Evolutionary conservation across 2,113 vertebrate species (phyloP), one percentile per base, ranked within the genome.

Genomic region (Tyrannus savana): DNA sequence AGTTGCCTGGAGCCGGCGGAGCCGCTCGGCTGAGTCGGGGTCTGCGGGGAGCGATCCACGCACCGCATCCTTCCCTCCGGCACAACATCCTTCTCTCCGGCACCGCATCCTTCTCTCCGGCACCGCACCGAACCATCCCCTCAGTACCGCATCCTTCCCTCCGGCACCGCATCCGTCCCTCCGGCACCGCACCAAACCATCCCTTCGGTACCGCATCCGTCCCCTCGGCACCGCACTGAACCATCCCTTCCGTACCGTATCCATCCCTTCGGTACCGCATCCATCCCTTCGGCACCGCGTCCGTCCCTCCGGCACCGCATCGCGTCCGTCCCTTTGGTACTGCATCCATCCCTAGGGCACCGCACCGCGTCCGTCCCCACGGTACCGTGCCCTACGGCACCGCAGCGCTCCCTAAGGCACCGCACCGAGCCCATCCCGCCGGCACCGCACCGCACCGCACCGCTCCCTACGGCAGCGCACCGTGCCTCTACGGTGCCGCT

Each of bases 1-100:
- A 97, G 85, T 93, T 94, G 92, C 88, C 89, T 23, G 69, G 66
- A 79, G 87, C 74, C 89, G 44, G 89, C 64, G 37, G 83, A 31
- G 87, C 6, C 2, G 24, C 59, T 50, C 6, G 7, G 25, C 1
- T 10, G 73, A 73, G 35, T 42, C 16, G 13, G 4, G 87, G 7
- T 19, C 25, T 5, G 73, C 27, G 42, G 73, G 49, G 72, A 35
- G 52, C 71, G 83, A 76, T 10, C 44, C 19, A 53, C 19, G 12
- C n/a, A 22, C n/a, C 58, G 58, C 19, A 35, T 23, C 33, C 56
- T 7, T 56, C 55, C 55, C 31, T 56, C 8, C 44, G 44, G 44
- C 44, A 44, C 44, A 18, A 63, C 14, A 16, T 14, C 58, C 58
- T 5, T 56, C 19, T 31, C 53, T 33, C 14, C 41, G 41, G 52